Evolutionary conservation across 2,113 vertebrate genomes (phyloP).

Genomic region (Junco hyemalis): DNA sequence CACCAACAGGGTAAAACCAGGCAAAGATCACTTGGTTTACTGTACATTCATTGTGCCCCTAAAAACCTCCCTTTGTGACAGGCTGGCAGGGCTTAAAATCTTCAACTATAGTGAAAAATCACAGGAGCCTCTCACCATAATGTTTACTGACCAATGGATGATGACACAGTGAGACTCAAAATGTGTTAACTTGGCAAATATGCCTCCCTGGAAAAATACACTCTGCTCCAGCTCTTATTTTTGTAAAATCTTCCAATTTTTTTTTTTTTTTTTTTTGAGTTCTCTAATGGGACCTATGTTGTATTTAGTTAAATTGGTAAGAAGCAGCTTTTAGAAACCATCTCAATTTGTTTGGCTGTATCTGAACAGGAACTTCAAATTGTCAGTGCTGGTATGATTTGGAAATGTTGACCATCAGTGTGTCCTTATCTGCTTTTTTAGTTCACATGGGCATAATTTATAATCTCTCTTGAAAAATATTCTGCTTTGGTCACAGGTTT

Average conservation of each 20-base stretch:
- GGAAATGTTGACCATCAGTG: neutral
- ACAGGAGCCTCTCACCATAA: neutral
- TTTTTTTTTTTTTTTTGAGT: neutral
- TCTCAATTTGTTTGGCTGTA: neutral
- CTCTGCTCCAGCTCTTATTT: neutral
- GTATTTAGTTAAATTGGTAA: constrained; percentile 16
- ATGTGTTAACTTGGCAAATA: neutral
- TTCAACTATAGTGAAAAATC: neutral
- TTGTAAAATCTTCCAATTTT: neutral
- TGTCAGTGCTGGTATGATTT: neutral
- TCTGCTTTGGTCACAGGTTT: neutral
- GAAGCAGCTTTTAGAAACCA: neutral
- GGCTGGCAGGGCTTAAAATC: neutral
- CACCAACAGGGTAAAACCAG: neutral
- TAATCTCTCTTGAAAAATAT: neutral
- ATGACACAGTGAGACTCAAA: neutral
- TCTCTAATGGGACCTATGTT: neutral
- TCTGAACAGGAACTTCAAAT: neutral
- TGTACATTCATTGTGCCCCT: neutral
- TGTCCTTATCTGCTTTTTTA: constrained; percentile 8
- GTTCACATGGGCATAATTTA: neutral
- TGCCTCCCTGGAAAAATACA: neutral
- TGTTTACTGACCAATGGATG: neutral
- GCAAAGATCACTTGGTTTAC: neutral
- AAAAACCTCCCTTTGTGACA: neutral